These are phyloP conservation scores for Drosophila subquinaria DNA, from an alignment of 2,888 invertebrate species.

Conservation along the genomic window DNA sequence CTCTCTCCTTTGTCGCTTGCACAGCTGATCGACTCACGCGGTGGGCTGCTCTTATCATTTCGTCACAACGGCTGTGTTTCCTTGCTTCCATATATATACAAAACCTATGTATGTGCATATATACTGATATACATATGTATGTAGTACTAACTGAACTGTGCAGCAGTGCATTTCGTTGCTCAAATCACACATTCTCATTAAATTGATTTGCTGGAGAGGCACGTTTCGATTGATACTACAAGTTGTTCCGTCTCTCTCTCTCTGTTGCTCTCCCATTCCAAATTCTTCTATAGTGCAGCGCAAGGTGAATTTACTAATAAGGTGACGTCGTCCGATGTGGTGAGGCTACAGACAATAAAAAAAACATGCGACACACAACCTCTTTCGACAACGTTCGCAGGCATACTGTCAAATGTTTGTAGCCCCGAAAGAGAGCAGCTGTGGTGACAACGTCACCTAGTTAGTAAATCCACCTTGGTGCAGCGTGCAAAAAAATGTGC, in stretches of 20 bases:
- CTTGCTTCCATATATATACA: neutral
- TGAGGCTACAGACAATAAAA: too few species aligned
- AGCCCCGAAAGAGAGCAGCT: too few species aligned
- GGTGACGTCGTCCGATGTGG: too few species aligned
- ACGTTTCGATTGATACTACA: constrained; percentile 29
- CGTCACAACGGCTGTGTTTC: constrained; percentile 21
- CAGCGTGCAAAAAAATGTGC: constrained; percentile 62
- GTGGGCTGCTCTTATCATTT: constrained; percentile 48
- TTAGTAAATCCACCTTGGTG: too few species aligned
- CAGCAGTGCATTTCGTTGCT: neutral
- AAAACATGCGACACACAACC: too few species aligned
- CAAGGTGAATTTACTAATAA: too few species aligned
- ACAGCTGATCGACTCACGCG: constrained; percentile 53
- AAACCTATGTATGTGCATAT: neutral
- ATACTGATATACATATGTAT: neutral
- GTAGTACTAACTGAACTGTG: neutral
- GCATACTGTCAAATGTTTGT: too few species aligned
- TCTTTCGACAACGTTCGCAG: too few species aligned
- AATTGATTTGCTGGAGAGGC: constrained; percentile 8
- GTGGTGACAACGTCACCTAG: too few species aligned
- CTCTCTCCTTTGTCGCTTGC: neutral
- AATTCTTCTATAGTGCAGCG: constrained; percentile 45
- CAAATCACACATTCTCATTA: constrained; percentile 13
- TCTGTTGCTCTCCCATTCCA: neutral
- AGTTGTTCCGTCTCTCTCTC: neutral